phyloP scores from a whole-genome alignment of 2,113 vertebrate genomes.

The Podocnemis expansa region DNA sequence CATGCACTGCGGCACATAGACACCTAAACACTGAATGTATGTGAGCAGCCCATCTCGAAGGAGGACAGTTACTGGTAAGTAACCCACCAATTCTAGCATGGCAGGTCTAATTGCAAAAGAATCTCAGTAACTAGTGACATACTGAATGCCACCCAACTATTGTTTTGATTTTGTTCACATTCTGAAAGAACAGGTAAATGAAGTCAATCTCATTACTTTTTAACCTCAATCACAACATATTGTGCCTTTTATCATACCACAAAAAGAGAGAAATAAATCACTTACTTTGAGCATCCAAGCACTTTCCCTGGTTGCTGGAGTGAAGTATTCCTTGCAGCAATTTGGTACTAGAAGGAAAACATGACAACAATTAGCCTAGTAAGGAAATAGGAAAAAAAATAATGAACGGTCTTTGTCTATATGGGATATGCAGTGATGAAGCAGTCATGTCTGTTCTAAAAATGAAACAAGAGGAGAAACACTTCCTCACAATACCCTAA shows the following conservation, averaged over 20 bases:
- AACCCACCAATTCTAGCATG: not conserved
- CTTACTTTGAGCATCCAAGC: slow-evolving; percentile 83
- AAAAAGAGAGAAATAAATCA: not conserved
- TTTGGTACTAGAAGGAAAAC: slow-evolving; percentile 66
- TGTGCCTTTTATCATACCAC: not conserved
- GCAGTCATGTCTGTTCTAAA: not conserved
- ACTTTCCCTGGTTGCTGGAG: slow-evolving; percentile 68
- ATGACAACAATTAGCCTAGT: slow-evolving; percentile 40
- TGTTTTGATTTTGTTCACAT: not conserved
- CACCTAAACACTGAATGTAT: too few relatives aligned
- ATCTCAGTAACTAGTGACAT: not conserved
- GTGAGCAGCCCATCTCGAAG: too few relatives aligned
- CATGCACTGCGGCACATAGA: too few relatives aligned
- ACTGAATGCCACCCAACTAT: not conserved
- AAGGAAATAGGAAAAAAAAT: not conserved
- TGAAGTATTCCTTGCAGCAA: slow-evolving; percentile 69
- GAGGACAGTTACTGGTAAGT: too few relatives aligned
- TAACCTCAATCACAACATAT: not conserved
- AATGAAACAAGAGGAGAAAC: slow-evolving; percentile 33
- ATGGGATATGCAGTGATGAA: not conserved
- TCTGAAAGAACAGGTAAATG: not conserved
- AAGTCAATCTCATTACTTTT: not conserved
- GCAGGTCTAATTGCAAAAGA: not conserved
- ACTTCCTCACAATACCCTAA: slow-evolving; percentile 23
- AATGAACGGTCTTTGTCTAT: slow-evolving; percentile 40